A percentile compares a stretch with the other conserved stretches of the same genome.
phyloP scores from a whole-genome alignment of 2,888 invertebrate species.

The Cryptocheilus praepositus region DNA sequence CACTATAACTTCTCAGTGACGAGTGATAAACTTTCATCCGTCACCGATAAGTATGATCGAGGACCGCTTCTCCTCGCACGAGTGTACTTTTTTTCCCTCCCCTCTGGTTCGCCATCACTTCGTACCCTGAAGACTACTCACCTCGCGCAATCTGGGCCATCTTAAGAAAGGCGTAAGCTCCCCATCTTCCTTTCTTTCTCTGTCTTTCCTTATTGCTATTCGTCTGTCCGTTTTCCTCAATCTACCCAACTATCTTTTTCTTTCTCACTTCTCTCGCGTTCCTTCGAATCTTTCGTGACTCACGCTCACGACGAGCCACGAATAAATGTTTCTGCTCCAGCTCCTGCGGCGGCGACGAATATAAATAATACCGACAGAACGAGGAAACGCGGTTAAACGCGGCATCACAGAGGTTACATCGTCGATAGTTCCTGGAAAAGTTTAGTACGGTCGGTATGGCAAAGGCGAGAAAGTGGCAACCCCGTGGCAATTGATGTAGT shows the following conservation, averaged over 20 bases:
- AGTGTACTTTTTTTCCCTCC: neutral
- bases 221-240: neutral
- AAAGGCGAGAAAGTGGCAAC: no score
- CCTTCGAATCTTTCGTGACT: conserved; percentile 42
- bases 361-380: conserved; percentile 54
- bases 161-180: neutral
- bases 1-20: conserved; percentile 17
- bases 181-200: neutral
- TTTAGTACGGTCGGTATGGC: no score
- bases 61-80: no score
- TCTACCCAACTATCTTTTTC: no score
- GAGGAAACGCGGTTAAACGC: conserved; percentile 49
- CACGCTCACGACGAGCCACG: conserved; percentile 48
- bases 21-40: conserved; percentile 30
- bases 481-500: no score
- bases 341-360: conserved; percentile 45
- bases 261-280: no score
- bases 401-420: conserved; percentile 33
- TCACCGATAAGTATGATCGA: conserved; percentile 32
- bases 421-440: neutral
- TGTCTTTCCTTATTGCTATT: no score
- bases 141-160: conserved; percentile 1
- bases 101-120: neutral
- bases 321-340: conserved; percentile 53
- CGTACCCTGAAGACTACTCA: no score